Percentiles rank a stretch among this genome's conserved stretches.
These are phyloP conservation scores for Nasonia giraulti DNA, from an alignment of 1,140 invertebrate species.

Conservation along the genomic window DNA sequence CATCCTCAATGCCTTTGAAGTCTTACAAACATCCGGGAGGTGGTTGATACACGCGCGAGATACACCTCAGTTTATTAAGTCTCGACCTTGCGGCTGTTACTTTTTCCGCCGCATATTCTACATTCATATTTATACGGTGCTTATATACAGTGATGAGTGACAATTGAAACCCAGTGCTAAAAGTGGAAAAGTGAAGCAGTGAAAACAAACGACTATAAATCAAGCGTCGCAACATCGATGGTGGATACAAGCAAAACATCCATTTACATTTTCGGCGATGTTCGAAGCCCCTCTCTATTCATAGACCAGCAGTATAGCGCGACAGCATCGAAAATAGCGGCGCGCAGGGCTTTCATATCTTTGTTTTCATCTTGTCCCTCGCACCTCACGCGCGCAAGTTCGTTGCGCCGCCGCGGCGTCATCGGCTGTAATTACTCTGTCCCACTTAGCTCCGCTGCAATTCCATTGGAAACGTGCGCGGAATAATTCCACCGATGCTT, in stretches of 20 bases:
- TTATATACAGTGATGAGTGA: too few species aligned
- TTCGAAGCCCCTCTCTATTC: background rate
- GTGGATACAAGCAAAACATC: background rate
- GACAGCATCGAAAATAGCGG: conserved; percentile 3
- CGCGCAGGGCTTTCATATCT: background rate
- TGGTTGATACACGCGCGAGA: too few species aligned
- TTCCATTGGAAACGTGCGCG: background rate
- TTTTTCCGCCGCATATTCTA: background rate
- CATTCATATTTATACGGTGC: too few species aligned
- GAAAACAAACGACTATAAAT: too few species aligned
- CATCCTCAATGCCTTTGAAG: conserved; percentile 1
- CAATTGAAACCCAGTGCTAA: background rate
- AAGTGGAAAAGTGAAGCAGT: background rate
- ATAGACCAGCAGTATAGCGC: background rate
- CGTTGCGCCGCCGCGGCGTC: background rate
- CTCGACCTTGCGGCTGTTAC: background rate
- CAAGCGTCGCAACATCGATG: background rate
- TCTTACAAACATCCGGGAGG: conserved; percentile 7
- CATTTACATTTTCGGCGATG: background rate
- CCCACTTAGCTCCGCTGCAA: background rate
- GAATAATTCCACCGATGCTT: too few species aligned
- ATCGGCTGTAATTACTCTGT: background rate
- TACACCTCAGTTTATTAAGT: background rate
- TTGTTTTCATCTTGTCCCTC: background rate
- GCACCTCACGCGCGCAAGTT: background rate